Evolutionary conservation across 2,797 vertebrate genomes (phyloP), one percentile per base, ranked within the genome.

Genomic region (Pygocentrus nattereri): DNA sequence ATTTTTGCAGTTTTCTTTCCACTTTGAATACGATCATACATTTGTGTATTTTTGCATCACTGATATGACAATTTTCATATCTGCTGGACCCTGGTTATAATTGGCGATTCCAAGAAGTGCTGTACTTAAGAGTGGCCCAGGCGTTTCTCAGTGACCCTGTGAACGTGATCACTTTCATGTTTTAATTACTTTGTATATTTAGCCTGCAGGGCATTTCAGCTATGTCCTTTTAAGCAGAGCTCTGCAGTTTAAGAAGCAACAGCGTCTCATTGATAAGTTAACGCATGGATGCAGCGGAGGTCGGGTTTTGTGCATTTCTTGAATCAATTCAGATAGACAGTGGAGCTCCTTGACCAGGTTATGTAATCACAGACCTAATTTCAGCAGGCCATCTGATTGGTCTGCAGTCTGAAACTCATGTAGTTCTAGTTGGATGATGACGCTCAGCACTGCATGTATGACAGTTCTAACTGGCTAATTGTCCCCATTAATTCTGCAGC

Each of bases 171-270:
- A 50, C 84, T 54, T 80, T 74, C 68, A 68, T 23, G 68, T 82
- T 89, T 89, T 85, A 91, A 92, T 90, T 56, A 76, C 16, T 47
- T 31, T 82, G 81, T 85, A 82, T 89, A 58, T 86, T 90, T 84
- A 79, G 72, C 67, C 83, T 85, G 86, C 88, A 89, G 88, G 84
- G 80, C 84, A 16, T 90, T 85, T 88, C 74, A 87, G 85, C 89
- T 92, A 92, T 84, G 56, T 38, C 56, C 47, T 84, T 65, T 49
- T 84, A 34, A 76, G 77, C 30, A 31, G 61, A 31, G 78, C 85
- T 74, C 79, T 72, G 6, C 21, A 13, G 67, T 67, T 38, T 54
- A 3, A 61, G 58, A 27, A 30, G 58, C 25, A 18, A 30, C 58
- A 30, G 30, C 7, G 5, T 64, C 5, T 19, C 18, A 18, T 18